Conservation (phyloP, 2,113 vertebrate species). For the Oncorhynchus clarkii region DNA sequence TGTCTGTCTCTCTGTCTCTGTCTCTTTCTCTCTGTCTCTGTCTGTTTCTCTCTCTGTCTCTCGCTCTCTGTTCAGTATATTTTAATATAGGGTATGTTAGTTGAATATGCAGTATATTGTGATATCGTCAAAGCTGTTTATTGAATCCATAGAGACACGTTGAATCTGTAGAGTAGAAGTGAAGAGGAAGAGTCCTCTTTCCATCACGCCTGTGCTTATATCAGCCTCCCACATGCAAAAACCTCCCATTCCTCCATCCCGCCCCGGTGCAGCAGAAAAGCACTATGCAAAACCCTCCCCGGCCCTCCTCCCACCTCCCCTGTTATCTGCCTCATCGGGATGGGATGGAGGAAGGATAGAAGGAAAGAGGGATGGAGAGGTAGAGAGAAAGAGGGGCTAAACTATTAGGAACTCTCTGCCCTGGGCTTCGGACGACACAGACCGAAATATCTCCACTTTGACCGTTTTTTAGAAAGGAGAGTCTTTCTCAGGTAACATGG, state of each 20-base stretch:
- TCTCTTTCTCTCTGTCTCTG: too few species aligned
- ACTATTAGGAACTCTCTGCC: background rate
- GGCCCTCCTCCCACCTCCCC: too few species aligned
- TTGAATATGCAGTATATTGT: too few species aligned
- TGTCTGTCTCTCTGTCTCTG: too few species aligned
- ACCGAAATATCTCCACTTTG: background rate
- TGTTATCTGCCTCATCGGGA: background rate
- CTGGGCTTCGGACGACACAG: background rate
- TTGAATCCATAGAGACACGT: background rate
- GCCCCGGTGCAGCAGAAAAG: constrained; percentile 14
- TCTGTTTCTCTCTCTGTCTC: too few species aligned
- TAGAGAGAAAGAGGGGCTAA: constrained; percentile 3
- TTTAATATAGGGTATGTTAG: too few species aligned
- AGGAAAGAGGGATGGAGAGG: constrained; percentile 6
- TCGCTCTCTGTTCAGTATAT: background rate
- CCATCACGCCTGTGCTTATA: constrained; percentile 12
- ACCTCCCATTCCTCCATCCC: background rate
- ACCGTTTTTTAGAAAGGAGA: background rate
- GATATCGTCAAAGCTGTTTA: background rate
- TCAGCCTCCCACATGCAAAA: constrained; percentile 47
- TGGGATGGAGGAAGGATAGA: background rate
- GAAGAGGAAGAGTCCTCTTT: constrained; percentile 31
- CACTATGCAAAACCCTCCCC: constrained; percentile 61
- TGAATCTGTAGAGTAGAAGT: constrained; percentile 31
- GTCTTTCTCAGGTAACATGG: too few species aligned